Percentiles rank a stretch among this genome's conserved stretches.
Conservation (phyloP, 2,113 vertebrate genomes). For the Cephalopterus ornatus region DNA sequence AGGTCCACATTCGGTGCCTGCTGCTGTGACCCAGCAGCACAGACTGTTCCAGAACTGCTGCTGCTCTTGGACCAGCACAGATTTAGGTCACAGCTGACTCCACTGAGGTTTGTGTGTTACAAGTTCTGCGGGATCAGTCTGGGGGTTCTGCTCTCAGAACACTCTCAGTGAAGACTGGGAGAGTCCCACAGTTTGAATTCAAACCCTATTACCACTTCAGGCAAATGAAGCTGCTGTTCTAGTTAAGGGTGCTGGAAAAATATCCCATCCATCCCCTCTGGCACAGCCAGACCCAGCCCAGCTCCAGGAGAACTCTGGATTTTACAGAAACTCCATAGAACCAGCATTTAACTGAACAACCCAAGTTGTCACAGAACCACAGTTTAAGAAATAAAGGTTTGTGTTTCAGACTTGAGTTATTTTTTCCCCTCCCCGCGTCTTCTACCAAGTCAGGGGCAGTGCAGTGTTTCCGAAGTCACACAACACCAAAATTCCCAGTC, state of each 20-base stretch:
- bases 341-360: rapidly evolving
- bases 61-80: not conserved
- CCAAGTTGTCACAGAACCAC: not conserved
- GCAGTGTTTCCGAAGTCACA: not conserved
- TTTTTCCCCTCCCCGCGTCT: not conserved
- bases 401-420: not conserved
- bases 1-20: not conserved
- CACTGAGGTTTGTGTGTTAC: rapidly evolving
- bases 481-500: not conserved
- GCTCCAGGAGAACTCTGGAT: rapidly evolving
- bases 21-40: not conserved
- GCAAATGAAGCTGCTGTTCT: not conserved
- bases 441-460: not conserved
- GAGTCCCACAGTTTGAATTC: not conserved
- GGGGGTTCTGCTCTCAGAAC: not conserved
- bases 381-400: not conserved
- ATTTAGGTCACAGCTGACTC: rapidly evolving
- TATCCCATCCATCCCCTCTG: rapidly evolving
- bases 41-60: not conserved
- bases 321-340: rapidly evolving
- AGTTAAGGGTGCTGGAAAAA: not conserved
- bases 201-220: not conserved
- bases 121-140: not conserved
- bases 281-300: not conserved
- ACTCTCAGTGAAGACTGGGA: rapidly evolving